Base-by-base conservation (phyloP, 2,797 vertebrate genomes). In the Selene dorsalis region DNA sequence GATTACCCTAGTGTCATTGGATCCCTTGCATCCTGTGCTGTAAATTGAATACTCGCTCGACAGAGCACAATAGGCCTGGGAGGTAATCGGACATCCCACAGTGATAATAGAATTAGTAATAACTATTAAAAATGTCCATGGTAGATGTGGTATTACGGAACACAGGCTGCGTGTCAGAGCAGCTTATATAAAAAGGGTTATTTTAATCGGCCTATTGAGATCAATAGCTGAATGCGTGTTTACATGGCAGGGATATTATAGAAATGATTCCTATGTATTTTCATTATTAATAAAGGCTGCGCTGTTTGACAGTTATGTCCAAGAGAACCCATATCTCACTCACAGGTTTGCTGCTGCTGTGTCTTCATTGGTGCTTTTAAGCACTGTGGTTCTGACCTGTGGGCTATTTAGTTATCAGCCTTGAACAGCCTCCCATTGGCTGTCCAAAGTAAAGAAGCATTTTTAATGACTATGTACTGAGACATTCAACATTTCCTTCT, bases 101-200 rank as follows among this genome's bases (percentile, higher is more conserved):
- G 84, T 28, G 69, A 84, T 88, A 87, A 87, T 60, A 77, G 74
- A 87, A 91, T 90, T 86, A 83, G 58, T 32, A 68, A 82, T 84
- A 85, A 82, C 62, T 76, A 80, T 83, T 78, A 62, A 81, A 80
- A 82, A 75, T 63, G 68, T 83, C 75, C 75, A 72, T 1, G 61
- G 67, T 73, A 48, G 41, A 69, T 67, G 71, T 71, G 59, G 68
- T 64, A 68, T 79, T 70, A 75, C 57, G 16, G 71, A 78, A 60
- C 26, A 58, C 5, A 2, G 30, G 20, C 59, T 74, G 17, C 52
- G 59, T 71, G 67, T 61, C 67, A 83, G 61, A 84, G 71, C 68
- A 59, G 61, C 62, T 69, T 55, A 73, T 28, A 71, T 5, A 71
- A 60, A 82, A 53, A 47, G 4, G 20, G 39, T 75, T 75, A 41